Conservation (phyloP, 1,140 invertebrate genomes). For the Drosophila yakuba region DNA sequence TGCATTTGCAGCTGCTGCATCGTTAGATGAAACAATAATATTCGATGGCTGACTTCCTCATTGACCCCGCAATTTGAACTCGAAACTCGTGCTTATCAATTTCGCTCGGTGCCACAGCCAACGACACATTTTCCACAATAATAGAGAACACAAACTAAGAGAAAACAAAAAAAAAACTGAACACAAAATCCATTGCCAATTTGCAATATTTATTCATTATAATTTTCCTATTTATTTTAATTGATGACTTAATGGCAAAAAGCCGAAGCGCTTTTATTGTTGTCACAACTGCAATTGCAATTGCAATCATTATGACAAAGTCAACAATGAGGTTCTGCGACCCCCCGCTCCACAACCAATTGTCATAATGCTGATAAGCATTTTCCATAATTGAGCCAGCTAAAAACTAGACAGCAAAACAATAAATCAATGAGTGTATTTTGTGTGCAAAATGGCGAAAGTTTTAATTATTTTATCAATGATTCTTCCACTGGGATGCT, state of each 20-base stretch:
- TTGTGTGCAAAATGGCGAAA: constrained; percentile 21
- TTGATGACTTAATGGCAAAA: constrained; percentile 77
- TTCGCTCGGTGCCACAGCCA: constrained; percentile 36
- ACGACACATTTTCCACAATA: constrained; percentile 63
- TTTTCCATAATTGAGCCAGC: constrained; percentile 62
- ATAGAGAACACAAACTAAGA: neutral
- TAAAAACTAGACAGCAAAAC: constrained; percentile 58
- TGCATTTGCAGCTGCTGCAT: constrained; percentile 48
- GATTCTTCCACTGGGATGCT: neutral
- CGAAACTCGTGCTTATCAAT: constrained; percentile 77
- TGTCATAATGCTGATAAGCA: constrained; percentile 55
- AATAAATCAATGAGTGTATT: constrained; percentile 45
- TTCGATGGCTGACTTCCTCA: constrained; percentile 49
- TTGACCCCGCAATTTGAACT: constrained; percentile 70
- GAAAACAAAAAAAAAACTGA: neutral
- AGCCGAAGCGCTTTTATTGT: constrained; percentile 64
- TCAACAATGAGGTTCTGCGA: constrained; percentile 39
- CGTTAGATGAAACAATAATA: constrained; percentile 63
- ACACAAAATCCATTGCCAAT: constrained; percentile 20
- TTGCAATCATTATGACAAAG: constrained; percentile 71
- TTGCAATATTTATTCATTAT: constrained; percentile 67
- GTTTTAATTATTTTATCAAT: constrained; percentile 38
- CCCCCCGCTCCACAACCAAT: neutral
- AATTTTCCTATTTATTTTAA: constrained; percentile 81
- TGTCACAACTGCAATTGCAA: constrained; percentile 74